Base-by-base conservation (phyloP, 2,888 invertebrate genomes). In the Clistopyga incitator region DNA sequence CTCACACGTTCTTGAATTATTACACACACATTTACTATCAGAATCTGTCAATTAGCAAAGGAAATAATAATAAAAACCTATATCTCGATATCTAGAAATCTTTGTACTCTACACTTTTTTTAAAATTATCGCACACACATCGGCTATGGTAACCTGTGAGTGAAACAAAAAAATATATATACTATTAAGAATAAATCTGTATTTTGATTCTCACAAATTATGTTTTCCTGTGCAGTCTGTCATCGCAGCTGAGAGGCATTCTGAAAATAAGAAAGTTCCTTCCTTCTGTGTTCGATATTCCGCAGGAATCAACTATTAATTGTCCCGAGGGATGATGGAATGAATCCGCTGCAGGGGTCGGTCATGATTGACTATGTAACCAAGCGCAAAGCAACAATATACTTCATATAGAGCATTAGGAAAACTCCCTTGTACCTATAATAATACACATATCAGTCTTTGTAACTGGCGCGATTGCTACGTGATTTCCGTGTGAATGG, bases 401-500 rank as follows among this genome's bases (percentile, higher is more conserved):
- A 34, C 15, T 42, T 1, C 38, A 54, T 54, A 61, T 61, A 61
- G 2, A 34, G 25, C 8, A 61, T 61, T n/a, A n/a, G 61, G n/a
- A 61, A 34, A 34, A 61, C 6, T 54, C 54, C 54, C 61, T 38
- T 34, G 70, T 54, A 8, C 50, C 18, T 38, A 70, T 54, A 45
- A 68, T 68, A 68, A 50, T 50, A 45, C 6, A 72, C 18, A 59
- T 38, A 29, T 59, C n/a, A 25, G 59, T 59, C 42, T 18, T 29
- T 59, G 56, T 29, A 59, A 72, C 42, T 54, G 25, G 25, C 15
- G 59, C 45, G 25, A 45, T 68, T 68, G 84, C 86, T 86, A 87
- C 88, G 88, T 88, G 89, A 90, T 90, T 91, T 89, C 84, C 86
- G 76, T 83, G 84, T 85, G 89, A 89, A 89, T 86, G 88, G 85